Conservation (phyloP, 2,113 vertebrate genomes). For the Mesembrinibis cayennensis region DNA sequence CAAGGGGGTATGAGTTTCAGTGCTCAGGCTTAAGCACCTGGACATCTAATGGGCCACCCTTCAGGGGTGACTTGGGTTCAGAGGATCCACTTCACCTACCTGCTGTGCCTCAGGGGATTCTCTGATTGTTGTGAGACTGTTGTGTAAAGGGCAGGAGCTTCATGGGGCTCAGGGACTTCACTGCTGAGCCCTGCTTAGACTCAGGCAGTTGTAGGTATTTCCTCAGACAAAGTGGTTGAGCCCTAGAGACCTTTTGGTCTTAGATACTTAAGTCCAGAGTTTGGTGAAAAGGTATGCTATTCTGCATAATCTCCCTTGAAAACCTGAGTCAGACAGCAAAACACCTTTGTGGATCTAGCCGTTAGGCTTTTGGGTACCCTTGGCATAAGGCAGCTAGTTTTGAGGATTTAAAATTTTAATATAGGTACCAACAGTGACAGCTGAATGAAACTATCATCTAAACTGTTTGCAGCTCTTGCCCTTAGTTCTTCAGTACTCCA, state of each 20-base stretch:
- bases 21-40: not conserved
- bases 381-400: not conserved
- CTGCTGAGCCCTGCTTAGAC: not conserved
- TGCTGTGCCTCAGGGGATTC: not conserved
- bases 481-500: not conserved
- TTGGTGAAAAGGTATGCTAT: not conserved
- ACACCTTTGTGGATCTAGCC: not conserved
- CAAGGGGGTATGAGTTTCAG: not conserved
- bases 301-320: not conserved
- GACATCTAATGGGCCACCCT: not conserved
- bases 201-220: not conserved
- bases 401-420: not conserved
- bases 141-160: not conserved
- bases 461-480: not conserved
- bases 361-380: not conserved
- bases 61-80: not conserved
- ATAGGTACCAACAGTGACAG: not conserved
- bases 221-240: not conserved
- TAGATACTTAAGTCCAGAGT: not conserved
- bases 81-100: not conserved
- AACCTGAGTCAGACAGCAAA: not conserved
- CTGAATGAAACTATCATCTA: not conserved
- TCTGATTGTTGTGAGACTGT: not conserved
- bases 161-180: not conserved
- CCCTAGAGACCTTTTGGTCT: not conserved